These are phyloP conservation scores for Drosophila gunungcola DNA, from an alignment of 1,140 invertebrate genomes.

Conservation along the genomic window DNA sequence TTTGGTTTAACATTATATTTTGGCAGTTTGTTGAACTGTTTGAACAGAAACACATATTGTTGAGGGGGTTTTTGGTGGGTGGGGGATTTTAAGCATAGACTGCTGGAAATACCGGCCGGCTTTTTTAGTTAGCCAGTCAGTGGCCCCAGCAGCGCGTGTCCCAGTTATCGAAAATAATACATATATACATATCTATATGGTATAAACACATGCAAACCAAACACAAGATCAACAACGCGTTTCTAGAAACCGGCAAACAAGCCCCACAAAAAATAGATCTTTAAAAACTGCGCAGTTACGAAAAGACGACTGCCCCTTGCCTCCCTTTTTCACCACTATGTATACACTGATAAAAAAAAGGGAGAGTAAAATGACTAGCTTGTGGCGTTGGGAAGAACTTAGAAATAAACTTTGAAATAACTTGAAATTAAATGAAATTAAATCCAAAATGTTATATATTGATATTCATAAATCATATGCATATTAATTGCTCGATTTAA, in stretches of 20 bases:
- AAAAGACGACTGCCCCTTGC: slow-evolving; percentile 30
- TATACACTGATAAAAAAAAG: not conserved
- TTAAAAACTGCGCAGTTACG: slow-evolving; percentile 49
- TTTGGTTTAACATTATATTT: slow-evolving; percentile 31
- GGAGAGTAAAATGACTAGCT: too few relatives aligned
- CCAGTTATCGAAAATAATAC: slow-evolving; percentile 26
- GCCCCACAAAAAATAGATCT: slow-evolving; percentile 41
- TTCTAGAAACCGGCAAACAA: slow-evolving; percentile 34
- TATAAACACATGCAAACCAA: not conserved
- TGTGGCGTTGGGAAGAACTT: too few relatives aligned
- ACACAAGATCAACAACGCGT: slow-evolving; percentile 30
- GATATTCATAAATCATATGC: too few relatives aligned
- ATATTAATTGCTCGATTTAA: too few relatives aligned
- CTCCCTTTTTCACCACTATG: slow-evolving; percentile 9
- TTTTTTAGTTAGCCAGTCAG: slow-evolving; percentile 46
- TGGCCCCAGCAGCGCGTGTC: slow-evolving; percentile 44
- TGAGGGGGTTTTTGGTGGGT: not conserved
- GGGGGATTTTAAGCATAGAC: slow-evolving; percentile 1
- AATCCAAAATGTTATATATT: too few relatives aligned
- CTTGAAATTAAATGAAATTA: too few relatives aligned
- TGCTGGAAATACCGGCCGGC: slow-evolving; percentile 56
- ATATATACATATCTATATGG: not conserved
- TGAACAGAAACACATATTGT: slow-evolving; percentile 12
- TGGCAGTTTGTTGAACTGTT: slow-evolving; percentile 57
- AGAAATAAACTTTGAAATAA: too few relatives aligned